Conservation (phyloP, 2,113 vertebrate species). For the Actenoides hombroni region DNA sequence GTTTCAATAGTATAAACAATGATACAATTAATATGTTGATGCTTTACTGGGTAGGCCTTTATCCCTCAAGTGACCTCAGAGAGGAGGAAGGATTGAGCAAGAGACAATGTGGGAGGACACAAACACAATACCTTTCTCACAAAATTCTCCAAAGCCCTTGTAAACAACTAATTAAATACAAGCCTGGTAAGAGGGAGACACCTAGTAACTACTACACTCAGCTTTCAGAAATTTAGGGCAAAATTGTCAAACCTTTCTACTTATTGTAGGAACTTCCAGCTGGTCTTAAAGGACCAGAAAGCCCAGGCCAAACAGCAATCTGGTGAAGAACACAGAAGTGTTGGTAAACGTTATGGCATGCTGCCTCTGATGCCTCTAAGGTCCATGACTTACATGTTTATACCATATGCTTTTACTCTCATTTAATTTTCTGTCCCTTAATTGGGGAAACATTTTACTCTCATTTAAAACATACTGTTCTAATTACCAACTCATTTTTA, state of each 20-base stretch:
- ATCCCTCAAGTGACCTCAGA: slow-evolving; percentile 28
- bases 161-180: neutral
- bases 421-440: neutral
- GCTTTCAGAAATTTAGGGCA: neutral
- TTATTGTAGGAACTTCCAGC: neutral
- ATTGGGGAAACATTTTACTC: neutral
- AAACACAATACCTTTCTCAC: neutral
- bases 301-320: neutral
- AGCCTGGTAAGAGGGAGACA: neutral
- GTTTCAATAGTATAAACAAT: slow-evolving; percentile 4
- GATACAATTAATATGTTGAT: slow-evolving; percentile 43
- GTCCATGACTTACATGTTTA: neutral
- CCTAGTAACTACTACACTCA: neutral
- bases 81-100: slow-evolving; percentile 18
- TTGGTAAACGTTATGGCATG: neutral
- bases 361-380: neutral
- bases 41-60: slow-evolving; percentile 9
- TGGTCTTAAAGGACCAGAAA: neutral
- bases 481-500: slow-evolving; percentile 1
- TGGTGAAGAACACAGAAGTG: neutral
- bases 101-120: neutral
- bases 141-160: neutral
- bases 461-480: neutral
- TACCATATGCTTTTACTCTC: neutral
- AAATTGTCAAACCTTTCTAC: neutral